These are phyloP conservation scores for Girardinus metallicus DNA, from an alignment of 2,797 vertebrate species.

Conservation along the genomic window DNA sequence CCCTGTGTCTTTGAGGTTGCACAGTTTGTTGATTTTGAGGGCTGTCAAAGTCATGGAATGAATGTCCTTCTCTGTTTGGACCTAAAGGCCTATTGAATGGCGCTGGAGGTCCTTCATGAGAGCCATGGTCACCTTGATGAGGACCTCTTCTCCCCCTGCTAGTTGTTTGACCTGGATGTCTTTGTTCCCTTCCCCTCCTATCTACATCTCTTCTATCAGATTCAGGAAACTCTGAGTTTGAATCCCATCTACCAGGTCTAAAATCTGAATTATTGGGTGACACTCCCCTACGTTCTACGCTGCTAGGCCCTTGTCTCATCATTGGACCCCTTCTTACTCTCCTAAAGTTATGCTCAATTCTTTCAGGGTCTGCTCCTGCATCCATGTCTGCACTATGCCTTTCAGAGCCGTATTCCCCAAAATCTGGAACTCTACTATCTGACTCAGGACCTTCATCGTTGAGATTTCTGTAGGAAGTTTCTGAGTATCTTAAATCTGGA, in stretches of 20 bases:
- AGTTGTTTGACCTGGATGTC: conserved; percentile 12
- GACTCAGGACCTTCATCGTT: conserved; percentile 24
- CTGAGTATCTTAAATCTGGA: conserved; percentile 24
- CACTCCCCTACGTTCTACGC: conserved; percentile 24
- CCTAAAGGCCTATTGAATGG: conserved; percentile 51
- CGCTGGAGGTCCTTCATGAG: conserved; percentile 45
- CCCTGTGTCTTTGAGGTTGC: conserved; percentile 81
- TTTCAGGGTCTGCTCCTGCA: conserved; percentile 25
- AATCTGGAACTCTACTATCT: conserved; percentile 43
- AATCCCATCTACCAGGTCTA: conserved; percentile 38
- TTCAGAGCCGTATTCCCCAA: conserved; percentile 33
- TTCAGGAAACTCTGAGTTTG: conserved; percentile 14
- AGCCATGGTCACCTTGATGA: conserved; percentile 46
- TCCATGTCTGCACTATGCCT: conserved; percentile 28
- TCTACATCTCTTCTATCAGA: conserved; percentile 26
- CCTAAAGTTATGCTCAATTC: conserved; percentile 46
- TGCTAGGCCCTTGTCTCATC: conserved; percentile 34
- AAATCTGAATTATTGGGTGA: conserved; percentile 21
- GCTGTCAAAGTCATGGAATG: conserved; percentile 74
- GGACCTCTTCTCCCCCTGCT: conserved; percentile 37
- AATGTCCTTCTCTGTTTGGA: conserved; percentile 73
- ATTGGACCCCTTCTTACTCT: conserved; percentile 38
- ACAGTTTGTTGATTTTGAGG: conserved; percentile 65
- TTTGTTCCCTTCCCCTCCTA: conserved; percentile 22
- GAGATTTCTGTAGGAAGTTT: conserved; percentile 38